Evolutionary conservation across 2,888 invertebrate species (phyloP).

Genomic region (Dolomedes plantarius): DNA sequence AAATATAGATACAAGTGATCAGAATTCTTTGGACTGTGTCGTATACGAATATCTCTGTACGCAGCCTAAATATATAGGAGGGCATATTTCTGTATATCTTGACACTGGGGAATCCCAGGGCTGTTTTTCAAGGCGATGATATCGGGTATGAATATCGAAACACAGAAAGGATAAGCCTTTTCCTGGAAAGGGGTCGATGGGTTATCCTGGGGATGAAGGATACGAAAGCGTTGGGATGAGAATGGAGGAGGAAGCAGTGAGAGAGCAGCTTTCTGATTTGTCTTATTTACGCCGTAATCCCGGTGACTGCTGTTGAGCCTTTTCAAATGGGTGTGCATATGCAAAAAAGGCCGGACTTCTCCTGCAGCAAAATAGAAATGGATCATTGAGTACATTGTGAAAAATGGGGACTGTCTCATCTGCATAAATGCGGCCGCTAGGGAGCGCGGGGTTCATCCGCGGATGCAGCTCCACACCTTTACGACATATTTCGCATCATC

Average conservation of each 20-base stretch:
- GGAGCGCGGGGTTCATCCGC: too few species aligned
- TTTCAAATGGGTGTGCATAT: neutral
- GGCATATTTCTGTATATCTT: constrained; percentile 18
- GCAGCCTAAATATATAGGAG: constrained; percentile 17
- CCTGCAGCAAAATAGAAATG: neutral
- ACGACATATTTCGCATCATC: too few species aligned
- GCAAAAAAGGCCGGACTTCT: neutral
- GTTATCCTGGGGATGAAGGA: constrained; percentile 37
- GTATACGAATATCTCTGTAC: constrained; percentile 26
- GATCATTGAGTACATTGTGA: neutral
- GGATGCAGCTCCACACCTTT: too few species aligned
- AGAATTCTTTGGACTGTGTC: constrained; percentile 67
- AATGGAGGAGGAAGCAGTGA: constrained; percentile 5
- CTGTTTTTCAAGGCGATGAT: constrained; percentile 52
- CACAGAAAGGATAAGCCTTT: constrained; percentile 54
- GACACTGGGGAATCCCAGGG: constrained; percentile 11
- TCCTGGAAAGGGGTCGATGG: constrained; percentile 13
- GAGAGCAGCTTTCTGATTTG: constrained; percentile 43
- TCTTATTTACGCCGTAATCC: constrained; percentile 40
- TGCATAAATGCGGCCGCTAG: too few species aligned
- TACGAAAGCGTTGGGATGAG: constrained; percentile 19
- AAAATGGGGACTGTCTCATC: neutral
- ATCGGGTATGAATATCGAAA: constrained; percentile 28
- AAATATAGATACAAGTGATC: constrained; percentile 62
- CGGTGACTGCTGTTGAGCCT: constrained; percentile 33